These are phyloP conservation scores for Drosophila ercepeae DNA, from an alignment of 1,140 invertebrate genomes.

Conservation along the genomic window DNA sequence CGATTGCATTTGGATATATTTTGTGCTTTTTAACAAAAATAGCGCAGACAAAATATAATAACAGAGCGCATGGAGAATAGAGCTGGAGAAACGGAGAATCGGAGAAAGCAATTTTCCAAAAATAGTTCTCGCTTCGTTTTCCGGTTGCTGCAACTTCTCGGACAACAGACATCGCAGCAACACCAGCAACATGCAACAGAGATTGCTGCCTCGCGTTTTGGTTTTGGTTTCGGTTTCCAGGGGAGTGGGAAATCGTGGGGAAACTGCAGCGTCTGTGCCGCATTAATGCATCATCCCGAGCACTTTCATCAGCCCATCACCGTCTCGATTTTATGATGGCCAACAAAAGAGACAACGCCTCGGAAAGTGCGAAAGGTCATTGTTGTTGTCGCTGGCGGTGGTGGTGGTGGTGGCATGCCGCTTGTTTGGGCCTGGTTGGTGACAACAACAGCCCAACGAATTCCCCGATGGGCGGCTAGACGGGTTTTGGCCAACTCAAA, in stretches of 20 bases:
- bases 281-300: conserved; percentile 65
- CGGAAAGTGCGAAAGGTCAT: conserved; percentile 50
- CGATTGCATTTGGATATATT: conserved; percentile 60
- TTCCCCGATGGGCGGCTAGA: conserved; percentile 30
- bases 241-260: not conserved
- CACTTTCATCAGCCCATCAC: conserved; percentile 12
- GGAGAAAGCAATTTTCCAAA: conserved; percentile 42
- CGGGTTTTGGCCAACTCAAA: not conserved
- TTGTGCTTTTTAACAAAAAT: conserved; percentile 62
- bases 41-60: conserved; percentile 71
- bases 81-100: conserved; percentile 27
- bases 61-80: conserved; percentile 19
- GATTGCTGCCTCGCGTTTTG: not conserved
- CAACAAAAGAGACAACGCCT: conserved; percentile 51
- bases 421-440: not conserved
- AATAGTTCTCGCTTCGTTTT: conserved; percentile 44
- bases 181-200: conserved; percentile 20
- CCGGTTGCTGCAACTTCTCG: conserved; percentile 24
- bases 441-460: not conserved
- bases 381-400: conserved; percentile 20
- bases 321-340: conserved; percentile 12
- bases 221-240: not conserved
- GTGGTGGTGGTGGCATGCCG: not conserved
- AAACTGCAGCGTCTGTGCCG: conserved; percentile 57
- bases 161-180: conserved; percentile 3